A percentile compares a stretch with the other conserved stretches of the same genome.
These are phyloP conservation scores for Eustalomyia histrio DNA, from an alignment of 2,888 invertebrate species.

Conservation along the genomic window DNA sequence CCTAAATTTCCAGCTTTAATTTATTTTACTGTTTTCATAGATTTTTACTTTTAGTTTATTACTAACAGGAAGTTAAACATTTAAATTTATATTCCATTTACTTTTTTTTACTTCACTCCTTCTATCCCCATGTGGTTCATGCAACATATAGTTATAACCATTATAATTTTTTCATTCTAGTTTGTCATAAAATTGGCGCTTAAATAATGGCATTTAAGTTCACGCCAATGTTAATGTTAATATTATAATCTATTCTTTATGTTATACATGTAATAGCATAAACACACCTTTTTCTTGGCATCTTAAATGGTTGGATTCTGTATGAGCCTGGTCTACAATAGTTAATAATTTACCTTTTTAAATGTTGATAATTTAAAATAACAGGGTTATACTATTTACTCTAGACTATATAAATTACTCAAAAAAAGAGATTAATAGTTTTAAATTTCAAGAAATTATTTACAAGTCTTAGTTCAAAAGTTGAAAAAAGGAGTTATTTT, in stretches of 20 bases:
- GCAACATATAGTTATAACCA: not conserved
- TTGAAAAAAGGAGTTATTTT: no score
- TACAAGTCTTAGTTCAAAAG: not conserved
- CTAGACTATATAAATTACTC: constrained; percentile 24
- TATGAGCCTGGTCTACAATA: constrained; percentile 1
- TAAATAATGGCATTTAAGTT: constrained; percentile 55
- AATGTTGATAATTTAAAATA: constrained; percentile 25
- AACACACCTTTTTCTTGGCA: constrained; percentile 44
- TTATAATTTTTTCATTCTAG: constrained; percentile 19
- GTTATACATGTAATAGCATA: not conserved
- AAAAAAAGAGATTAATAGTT: constrained; percentile 7
- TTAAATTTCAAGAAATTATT: constrained; percentile 14
- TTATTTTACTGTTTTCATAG: not conserved
- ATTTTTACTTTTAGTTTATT: not conserved
- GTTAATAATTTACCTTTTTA: not conserved
- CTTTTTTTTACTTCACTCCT: not conserved
- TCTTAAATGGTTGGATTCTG: constrained; percentile 19
- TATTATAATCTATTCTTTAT: constrained; percentile 17
- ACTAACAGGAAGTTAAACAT: constrained; percentile 42
- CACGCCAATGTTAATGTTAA: constrained; percentile 30
- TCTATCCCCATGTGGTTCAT: constrained; percentile 1
- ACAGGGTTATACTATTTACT: constrained; percentile 12
- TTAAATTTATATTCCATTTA: constrained; percentile 17
- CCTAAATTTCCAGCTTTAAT: not conserved
- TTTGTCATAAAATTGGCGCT: constrained; percentile 48